These are phyloP conservation scores for Cremastinae sp. DNA, from an alignment of 2,888 invertebrate genomes.

Conservation along the genomic window DNA sequence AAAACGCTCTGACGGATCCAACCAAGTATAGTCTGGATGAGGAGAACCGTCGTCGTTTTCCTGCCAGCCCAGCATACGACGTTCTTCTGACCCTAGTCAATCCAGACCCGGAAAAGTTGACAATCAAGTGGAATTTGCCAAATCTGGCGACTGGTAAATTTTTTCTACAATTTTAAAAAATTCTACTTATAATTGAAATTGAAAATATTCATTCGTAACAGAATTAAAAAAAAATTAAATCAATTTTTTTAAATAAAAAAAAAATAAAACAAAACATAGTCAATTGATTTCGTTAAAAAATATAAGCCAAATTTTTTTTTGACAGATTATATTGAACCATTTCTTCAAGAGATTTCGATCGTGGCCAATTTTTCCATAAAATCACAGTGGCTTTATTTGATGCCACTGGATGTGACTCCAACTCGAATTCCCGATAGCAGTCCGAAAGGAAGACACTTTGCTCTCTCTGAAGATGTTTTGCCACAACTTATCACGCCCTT, in stretches of 20 bases:
- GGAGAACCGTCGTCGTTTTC: slow-evolving; percentile 81
- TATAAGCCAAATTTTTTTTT: too few species aligned
- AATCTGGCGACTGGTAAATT: slow-evolving; percentile 85
- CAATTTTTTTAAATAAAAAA: not conserved
- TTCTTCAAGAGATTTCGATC: slow-evolving; percentile 86
- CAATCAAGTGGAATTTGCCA: slow-evolving; percentile 86
- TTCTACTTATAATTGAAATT: slow-evolving; percentile 1
- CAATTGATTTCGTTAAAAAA: too few species aligned
- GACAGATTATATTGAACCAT: slow-evolving; percentile 89
- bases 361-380: slow-evolving; percentile 91
- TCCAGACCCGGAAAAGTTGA: slow-evolving; percentile 88
- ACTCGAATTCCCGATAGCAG: slow-evolving; percentile 83
- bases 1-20: slow-evolving; percentile 75
- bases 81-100: slow-evolving; percentile 91
- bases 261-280: too few species aligned
- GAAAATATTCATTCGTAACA: not conserved
- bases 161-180: not conserved
- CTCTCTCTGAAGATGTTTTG: slow-evolving; percentile 86
- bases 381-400: slow-evolving; percentile 93
- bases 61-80: slow-evolving; percentile 86
- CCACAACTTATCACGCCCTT: slow-evolving; percentile 92
- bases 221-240: not conserved
- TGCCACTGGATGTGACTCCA: slow-evolving; percentile 89
- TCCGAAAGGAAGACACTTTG: slow-evolving; percentile 83
- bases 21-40: slow-evolving; percentile 77